Percentiles rank a stretch among this genome's conserved stretches.
Evolutionary conservation across 2,888 invertebrate genomes (phyloP).

Genomic region (Aelia acuminata): DNA sequence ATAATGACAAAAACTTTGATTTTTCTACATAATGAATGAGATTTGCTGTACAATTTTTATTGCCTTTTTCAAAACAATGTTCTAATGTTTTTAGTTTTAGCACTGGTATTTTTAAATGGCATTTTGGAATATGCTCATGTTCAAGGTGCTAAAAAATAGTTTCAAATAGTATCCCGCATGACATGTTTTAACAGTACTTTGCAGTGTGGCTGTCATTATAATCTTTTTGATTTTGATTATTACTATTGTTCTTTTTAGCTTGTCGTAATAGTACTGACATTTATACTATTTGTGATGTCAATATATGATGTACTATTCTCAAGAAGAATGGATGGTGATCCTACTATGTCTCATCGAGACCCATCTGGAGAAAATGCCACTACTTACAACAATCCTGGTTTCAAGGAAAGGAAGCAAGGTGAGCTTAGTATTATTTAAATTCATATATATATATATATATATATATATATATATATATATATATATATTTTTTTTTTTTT

Average conservation of each 20-base stretch:
- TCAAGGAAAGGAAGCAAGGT: slow-evolving; percentile 74
- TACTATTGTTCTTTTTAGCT: slow-evolving; percentile 74
- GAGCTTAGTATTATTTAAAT: neutral
- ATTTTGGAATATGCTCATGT: no score
- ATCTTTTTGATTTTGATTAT: neutral
- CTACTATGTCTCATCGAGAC: slow-evolving; percentile 76
- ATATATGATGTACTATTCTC: slow-evolving; percentile 86
- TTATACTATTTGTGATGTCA: slow-evolving; percentile 82
- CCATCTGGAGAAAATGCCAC: slow-evolving; percentile 76
- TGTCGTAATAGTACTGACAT: slow-evolving; percentile 82
- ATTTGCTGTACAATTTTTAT: no score
- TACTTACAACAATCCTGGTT: slow-evolving; percentile 89
- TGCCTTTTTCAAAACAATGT: no score
- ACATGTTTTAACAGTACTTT: no score
- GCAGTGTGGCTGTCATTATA: neutral
- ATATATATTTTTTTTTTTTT: no score
- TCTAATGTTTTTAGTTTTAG: no score
- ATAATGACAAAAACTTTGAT: no score
- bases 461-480: no score
- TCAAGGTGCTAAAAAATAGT: no score
- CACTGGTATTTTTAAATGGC: no score
- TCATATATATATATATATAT: neutral
- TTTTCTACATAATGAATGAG: no score
- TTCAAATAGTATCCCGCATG: no score
- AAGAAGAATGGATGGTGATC: slow-evolving; percentile 83